Conservation (phyloP, 2,888 invertebrate species). For the Hirtodrosophila cameraria region DNA sequence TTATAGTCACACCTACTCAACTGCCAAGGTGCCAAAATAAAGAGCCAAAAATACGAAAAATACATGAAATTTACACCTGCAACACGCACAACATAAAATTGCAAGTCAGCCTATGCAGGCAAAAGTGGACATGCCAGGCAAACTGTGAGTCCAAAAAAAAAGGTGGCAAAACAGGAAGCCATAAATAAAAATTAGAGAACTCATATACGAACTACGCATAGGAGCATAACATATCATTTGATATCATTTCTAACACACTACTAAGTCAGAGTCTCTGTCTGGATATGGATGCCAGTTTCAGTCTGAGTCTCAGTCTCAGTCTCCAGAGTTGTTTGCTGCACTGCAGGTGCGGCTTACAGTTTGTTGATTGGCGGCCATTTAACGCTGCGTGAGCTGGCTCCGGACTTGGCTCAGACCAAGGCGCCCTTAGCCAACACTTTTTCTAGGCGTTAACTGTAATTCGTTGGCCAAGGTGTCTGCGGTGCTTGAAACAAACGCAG, state of each 20-base stretch:
- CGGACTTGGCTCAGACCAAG: slow-evolving; percentile 28
- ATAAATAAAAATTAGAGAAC: slow-evolving; percentile 77
- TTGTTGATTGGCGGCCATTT: slow-evolving; percentile 72
- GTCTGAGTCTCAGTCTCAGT: neutral
- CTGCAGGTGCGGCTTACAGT: slow-evolving; percentile 70
- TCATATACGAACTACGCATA: slow-evolving; percentile 36
- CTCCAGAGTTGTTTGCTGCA: slow-evolving; percentile 6
- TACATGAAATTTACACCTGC: slow-evolving; percentile 68
- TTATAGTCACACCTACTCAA: slow-evolving; percentile 71
- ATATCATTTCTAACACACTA: slow-evolving; percentile 69
- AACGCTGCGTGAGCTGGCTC: slow-evolving; percentile 73
- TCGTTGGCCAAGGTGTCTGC: slow-evolving; percentile 43
- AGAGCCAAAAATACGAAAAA: slow-evolving; percentile 13
- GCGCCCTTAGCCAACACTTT: slow-evolving; percentile 64
- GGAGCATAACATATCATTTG: slow-evolving; percentile 68
- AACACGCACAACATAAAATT: slow-evolving; percentile 52
- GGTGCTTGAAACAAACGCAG: slow-evolving; percentile 45
- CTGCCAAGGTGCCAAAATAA: slow-evolving; percentile 68
- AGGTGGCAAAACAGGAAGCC: slow-evolving; percentile 64
- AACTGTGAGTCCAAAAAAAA: slow-evolving; percentile 9
- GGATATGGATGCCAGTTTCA: neutral
- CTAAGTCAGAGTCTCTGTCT: slow-evolving; percentile 9
- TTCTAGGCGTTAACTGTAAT: slow-evolving; percentile 77
- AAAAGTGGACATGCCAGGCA: slow-evolving; percentile 15
- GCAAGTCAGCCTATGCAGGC: slow-evolving; percentile 63